Evolutionary conservation across 2,113 vertebrate species (phyloP).

Genomic region (Trogon surrucura): DNA sequence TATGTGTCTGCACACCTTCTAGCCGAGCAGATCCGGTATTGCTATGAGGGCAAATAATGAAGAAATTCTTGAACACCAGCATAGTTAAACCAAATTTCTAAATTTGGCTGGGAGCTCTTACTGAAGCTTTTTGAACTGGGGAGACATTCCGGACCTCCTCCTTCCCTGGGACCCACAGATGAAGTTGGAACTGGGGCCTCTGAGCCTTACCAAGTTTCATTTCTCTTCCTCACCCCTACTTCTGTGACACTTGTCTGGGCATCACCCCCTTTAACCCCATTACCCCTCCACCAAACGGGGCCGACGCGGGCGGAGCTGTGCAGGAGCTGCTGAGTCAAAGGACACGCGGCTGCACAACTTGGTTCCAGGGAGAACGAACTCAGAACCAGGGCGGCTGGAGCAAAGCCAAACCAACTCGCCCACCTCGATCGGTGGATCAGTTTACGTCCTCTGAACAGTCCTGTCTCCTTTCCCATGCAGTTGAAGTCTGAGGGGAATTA

Average conservation of each 20-base stretch:
- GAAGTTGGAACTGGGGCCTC: neutral
- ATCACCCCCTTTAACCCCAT: neutral
- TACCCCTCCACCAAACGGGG: neutral
- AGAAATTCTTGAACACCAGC: neutral
- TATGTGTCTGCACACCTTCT: neutral
- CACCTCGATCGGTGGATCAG: neutral
- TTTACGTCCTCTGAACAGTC: neutral
- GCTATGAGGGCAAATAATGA: neutral
- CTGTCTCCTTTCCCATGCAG: neutral
- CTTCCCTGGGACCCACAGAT: neutral
- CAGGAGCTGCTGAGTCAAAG: neutral
- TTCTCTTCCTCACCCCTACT: neutral
- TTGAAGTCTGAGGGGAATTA: neutral
- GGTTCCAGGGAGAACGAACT: neutral
- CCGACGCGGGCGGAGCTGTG: neutral
- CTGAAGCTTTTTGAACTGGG: neutral
- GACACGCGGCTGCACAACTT: neutral
- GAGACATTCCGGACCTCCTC: neutral
- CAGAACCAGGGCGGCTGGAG: neutral
- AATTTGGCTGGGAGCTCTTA: neutral
- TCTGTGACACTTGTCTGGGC: neutral
- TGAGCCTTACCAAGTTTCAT: neutral
- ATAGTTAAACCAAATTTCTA: neutral
- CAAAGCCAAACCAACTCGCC: neutral
- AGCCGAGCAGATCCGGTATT: neutral